Evolutionary conservation across 2,797 vertebrate genomes (phyloP), one percentile per base, ranked within the genome.

Genomic region (Fistularia commersonii): DNA sequence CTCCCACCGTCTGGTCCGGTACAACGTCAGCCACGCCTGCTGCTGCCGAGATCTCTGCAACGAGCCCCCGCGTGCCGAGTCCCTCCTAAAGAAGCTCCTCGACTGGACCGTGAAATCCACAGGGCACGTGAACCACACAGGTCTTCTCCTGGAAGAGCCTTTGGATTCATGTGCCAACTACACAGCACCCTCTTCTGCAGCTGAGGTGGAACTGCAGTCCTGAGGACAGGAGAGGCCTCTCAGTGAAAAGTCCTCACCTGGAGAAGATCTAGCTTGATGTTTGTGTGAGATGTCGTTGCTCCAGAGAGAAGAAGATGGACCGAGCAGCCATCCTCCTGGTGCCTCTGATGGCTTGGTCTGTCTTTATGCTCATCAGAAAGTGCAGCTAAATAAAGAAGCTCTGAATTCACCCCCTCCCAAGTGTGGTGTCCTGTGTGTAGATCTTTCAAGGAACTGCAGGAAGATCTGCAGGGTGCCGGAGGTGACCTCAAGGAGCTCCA

Each of bases 21-120:
- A 57, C 63, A 80, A 77, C 0, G 45, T 87, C 63, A 82, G 55
- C 44, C 77, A 80, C 65, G 45, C 46, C 11, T 90, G 88, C 74
- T 89, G 88, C 81, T 90, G 79, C 56, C 41, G 11, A 41, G 72
- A 85, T 56, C 11, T 12, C 11, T 89, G 88, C 35, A 90, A 90
- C 39, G 0, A 1, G 2, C 8, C 0, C 0, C 69, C 66, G 0
- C 59, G 35, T 32, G 6, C 54, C 1, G 51, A 64, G 0, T 1
- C 6, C 11, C 39, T 8, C 11, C 63, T 80, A 48, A 73, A 79
- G 59, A 49, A 23, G 40, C 61, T 86, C 1, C 41, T 85, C 15
- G 52, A 61, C 33, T 39, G 72, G 40, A 45, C 54, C 1, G 8
- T 8, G 13, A 32, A 6, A 6, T 32, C 33, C 10, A 11, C 8